phyloP scores from a whole-genome alignment of 2,888 invertebrate species.

The Platycheirus rosarum region DNA sequence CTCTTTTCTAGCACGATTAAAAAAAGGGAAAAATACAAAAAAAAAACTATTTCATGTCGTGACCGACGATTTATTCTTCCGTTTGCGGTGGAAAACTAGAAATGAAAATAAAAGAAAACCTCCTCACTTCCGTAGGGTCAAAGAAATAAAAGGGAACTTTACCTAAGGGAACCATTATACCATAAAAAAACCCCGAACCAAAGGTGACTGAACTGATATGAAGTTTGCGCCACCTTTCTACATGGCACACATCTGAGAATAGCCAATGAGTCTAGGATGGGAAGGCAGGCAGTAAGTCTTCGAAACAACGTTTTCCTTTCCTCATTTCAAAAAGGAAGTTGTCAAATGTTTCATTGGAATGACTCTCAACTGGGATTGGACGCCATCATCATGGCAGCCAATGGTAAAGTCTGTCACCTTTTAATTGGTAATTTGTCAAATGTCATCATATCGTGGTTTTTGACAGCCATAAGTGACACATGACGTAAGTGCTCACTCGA shows the following conservation, averaged over 20 bases:
- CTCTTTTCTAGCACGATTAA: constrained; percentile 36
- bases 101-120: constrained; percentile 32
- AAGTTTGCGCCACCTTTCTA: constrained; percentile 7
- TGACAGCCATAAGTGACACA: constrained; percentile 65
- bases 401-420: constrained; percentile 44
- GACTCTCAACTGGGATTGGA: constrained; percentile 44
- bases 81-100: constrained; percentile 36
- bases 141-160: constrained; percentile 23
- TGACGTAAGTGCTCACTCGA: constrained; percentile 54
- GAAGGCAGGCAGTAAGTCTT: background rate
- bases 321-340: constrained; percentile 44
- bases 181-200: too few species aligned
- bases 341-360: constrained; percentile 24
- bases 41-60: constrained; percentile 61
- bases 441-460: constrained; percentile 42
- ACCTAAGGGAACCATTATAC: constrained; percentile 1
- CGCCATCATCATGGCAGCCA: constrained; percentile 49
- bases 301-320: constrained; percentile 1
- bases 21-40: constrained; percentile 2
- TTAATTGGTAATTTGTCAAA: constrained; percentile 73
- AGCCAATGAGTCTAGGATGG: constrained; percentile 29
- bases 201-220: constrained; percentile 59
- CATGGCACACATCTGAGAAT: too few species aligned
- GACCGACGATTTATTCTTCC: constrained; percentile 69
- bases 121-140: constrained; percentile 58